A percentile compares a stretch with the other conserved stretches of the same genome.
phyloP scores from a whole-genome alignment of 2,113 vertebrate genomes.

The Mirounga angustirostris region DNA sequence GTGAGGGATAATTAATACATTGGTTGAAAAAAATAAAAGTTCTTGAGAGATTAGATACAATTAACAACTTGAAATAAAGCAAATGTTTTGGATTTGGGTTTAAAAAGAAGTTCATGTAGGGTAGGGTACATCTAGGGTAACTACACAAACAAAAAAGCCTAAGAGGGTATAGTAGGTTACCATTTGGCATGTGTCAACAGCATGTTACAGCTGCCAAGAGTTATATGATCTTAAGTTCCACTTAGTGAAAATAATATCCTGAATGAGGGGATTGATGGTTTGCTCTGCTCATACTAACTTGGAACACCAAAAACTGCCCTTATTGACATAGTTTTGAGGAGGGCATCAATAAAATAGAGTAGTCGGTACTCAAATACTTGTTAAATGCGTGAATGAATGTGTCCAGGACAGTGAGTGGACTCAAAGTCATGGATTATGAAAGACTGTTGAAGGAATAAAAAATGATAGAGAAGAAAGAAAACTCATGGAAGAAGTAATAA shows the following conservation, averaged over 20 bases:
- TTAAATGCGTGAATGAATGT: background rate
- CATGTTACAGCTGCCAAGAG: background rate
- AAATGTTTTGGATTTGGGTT: background rate
- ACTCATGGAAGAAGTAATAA: background rate
- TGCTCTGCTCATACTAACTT: background rate
- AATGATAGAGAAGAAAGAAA: background rate
- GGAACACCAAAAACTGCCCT: background rate
- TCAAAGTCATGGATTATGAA: background rate
- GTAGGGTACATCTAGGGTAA: background rate
- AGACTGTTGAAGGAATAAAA: background rate
- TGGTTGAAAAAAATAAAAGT: conserved; percentile 25
- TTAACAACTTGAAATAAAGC: background rate
- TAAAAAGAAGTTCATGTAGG: background rate
- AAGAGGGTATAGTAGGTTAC: background rate
- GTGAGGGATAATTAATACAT: background rate
- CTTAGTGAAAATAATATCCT: background rate
- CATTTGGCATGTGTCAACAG: background rate
- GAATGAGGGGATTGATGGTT: background rate
- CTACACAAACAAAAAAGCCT: background rate
- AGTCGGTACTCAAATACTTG: background rate
- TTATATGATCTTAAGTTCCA: background rate
- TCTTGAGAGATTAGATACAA: background rate
- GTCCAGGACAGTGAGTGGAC: background rate
- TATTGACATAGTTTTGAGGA: background rate
- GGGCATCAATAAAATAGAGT: background rate